phyloP scores from a whole-genome alignment of 2,888 invertebrate genomes.

The Dioctria rufipes region DNA sequence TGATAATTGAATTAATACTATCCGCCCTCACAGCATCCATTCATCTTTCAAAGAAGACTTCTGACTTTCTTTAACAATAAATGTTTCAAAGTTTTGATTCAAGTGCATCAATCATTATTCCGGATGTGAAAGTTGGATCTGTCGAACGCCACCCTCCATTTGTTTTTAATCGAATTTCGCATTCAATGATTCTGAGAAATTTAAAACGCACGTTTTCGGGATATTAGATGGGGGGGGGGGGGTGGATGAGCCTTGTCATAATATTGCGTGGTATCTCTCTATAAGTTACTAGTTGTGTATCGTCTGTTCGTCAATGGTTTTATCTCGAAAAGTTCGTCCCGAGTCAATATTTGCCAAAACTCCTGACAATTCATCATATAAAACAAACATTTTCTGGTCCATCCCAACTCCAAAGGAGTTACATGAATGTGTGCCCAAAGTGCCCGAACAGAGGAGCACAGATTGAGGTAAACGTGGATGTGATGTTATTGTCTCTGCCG shows the following conservation, averaged over 20 bases:
- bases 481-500: neutral
- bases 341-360: slow-evolving; percentile 33
- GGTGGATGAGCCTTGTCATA: neutral
- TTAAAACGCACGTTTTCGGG: neutral
- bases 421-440: no score
- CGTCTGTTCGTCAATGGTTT: slow-evolving; percentile 4
- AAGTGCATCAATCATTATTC: neutral
- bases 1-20: slow-evolving; percentile 24
- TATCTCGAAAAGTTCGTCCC: slow-evolving; percentile 20
- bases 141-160: slow-evolving; percentile 17
- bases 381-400: slow-evolving; percentile 1
- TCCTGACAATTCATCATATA: slow-evolving; percentile 39
- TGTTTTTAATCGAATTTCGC: slow-evolving; percentile 40
- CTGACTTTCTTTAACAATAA: neutral
- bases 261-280: neutral
- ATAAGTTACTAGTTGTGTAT: neutral
- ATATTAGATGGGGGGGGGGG: neutral
- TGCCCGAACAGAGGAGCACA: no score
- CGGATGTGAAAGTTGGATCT: neutral
- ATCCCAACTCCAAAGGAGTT: neutral
- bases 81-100: slow-evolving; percentile 17
- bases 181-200: neutral
- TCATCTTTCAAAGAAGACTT: neutral
- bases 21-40: neutral
- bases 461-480: neutral